These are phyloP conservation scores for Caloenas nicobarica DNA, from an alignment of 2,113 vertebrate genomes.

Conservation along the genomic window DNA sequence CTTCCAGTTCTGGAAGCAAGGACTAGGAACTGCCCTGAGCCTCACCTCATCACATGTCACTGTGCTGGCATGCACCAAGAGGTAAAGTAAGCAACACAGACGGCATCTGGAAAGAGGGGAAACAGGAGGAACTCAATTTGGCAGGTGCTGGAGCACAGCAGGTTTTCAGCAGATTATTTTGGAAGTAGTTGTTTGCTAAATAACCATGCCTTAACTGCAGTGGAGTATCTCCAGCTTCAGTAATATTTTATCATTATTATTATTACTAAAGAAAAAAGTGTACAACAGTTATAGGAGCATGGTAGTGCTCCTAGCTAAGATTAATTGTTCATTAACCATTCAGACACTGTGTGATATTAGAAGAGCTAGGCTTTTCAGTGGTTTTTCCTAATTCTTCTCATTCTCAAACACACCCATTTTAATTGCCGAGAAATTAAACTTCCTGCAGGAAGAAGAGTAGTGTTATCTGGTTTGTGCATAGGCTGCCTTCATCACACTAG, in stretches of 20 bases:
- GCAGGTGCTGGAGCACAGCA: constrained; percentile 40
- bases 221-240: constrained; percentile 41
- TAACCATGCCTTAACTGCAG: constrained; percentile 60
- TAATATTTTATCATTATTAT: constrained; percentile 25
- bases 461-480: constrained; percentile 64
- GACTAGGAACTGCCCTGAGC: background rate
- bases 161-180: constrained; percentile 59
- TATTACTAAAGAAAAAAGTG: constrained; percentile 24
- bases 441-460: constrained; percentile 65
- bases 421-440: constrained; percentile 72
- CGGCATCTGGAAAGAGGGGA: constrained; percentile 12
- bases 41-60: background rate
- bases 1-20: background rate
- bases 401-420: constrained; percentile 42
- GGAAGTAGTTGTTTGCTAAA: constrained; percentile 53
- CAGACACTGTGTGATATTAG: background rate
- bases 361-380: background rate
- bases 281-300: background rate
- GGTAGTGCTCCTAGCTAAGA: background rate
- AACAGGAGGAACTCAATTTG: constrained; percentile 14
- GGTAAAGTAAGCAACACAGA: constrained; percentile 5
- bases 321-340: constrained; percentile 4
- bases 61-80: background rate
- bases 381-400: background rate
- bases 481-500: constrained; percentile 27